Conservation (phyloP, 2,888 invertebrate species). For the Trisateles emortualis region DNA sequence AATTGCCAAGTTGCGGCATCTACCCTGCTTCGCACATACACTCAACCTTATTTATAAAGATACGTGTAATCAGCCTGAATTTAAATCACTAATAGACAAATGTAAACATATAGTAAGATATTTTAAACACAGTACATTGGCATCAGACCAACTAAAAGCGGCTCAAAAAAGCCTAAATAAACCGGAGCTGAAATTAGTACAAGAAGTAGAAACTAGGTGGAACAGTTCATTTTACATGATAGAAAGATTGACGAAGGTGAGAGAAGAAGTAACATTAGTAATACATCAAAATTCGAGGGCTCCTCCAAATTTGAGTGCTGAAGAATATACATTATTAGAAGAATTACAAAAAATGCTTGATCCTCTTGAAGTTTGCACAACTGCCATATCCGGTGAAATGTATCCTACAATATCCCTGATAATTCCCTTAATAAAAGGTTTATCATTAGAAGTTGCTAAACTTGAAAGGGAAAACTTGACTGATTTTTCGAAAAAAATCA, state of each 20-base stretch:
- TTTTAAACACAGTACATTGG: conserved; percentile 18
- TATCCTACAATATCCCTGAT: conserved; percentile 13
- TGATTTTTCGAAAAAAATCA: conserved; percentile 3
- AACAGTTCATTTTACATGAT: conserved; percentile 18
- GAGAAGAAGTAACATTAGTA: conserved; percentile 17
- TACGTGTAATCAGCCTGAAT: neutral
- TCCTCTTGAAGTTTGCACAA: conserved; percentile 14
- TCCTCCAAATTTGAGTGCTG: conserved; percentile 15
- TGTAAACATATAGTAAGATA: conserved; percentile 14
- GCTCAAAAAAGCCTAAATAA: conserved; percentile 9
- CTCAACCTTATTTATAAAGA: conserved; percentile 19
- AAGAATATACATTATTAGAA: conserved; percentile 12
- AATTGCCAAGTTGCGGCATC: conserved; percentile 13
- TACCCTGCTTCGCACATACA: conserved; percentile 21
- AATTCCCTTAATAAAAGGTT: conserved; percentile 15
- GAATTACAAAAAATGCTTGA: conserved; percentile 18
- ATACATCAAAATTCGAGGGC: conserved; percentile 16
- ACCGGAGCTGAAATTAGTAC: conserved; percentile 13
- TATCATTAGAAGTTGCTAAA: neutral
- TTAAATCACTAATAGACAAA: conserved; percentile 9
- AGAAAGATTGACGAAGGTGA: conserved; percentile 11
- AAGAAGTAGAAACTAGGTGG: conserved; percentile 21
- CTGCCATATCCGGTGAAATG: conserved; percentile 18
- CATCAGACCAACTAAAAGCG: conserved; percentile 8
- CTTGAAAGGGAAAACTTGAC: neutral